Conservation (phyloP, 2,797 vertebrate species). For the Mus minutoides region DNA sequence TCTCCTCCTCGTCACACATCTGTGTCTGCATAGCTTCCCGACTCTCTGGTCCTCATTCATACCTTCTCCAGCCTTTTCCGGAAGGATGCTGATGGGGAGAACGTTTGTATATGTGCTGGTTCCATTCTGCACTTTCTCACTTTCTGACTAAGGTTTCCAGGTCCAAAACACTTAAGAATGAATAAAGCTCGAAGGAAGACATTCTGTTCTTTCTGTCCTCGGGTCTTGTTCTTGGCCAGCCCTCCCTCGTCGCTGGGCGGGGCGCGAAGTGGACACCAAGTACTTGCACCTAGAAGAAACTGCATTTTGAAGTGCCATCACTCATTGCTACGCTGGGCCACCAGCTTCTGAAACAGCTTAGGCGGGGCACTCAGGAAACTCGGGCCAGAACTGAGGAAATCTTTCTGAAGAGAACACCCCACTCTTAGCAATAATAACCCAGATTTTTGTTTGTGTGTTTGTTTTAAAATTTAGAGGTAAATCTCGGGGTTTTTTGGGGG, state of each 20-base stretch:
- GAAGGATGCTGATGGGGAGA: not conserved
- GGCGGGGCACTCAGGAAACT: not conserved
- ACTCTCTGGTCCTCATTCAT: not conserved
- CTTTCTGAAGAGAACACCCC: slow-evolving; percentile 3
- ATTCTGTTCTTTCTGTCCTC: not conserved
- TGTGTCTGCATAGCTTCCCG: not conserved
- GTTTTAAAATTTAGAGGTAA: not conserved
- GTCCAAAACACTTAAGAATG: not conserved
- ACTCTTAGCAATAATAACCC: not conserved
- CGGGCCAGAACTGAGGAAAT: not conserved
- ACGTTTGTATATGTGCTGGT: not conserved
- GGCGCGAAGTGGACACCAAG: no score
- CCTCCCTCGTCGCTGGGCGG: no score
- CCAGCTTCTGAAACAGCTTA: not conserved
- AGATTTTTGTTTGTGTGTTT: not conserved
- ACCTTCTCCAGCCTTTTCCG: not conserved
- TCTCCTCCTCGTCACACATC: not conserved
- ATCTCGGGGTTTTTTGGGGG: no score
- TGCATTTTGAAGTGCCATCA: not conserved
- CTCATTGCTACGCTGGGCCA: accelerated
- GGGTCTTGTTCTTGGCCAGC: not conserved
- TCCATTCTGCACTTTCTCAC: slow-evolving; percentile 56
- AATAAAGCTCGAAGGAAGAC: not conserved
- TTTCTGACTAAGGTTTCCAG: slow-evolving; percentile 23
- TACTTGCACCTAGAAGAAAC: not conserved